These are phyloP conservation scores for Phortica variegata DNA, from an alignment of 1,140 invertebrate species.

Conservation along the genomic window DNA sequence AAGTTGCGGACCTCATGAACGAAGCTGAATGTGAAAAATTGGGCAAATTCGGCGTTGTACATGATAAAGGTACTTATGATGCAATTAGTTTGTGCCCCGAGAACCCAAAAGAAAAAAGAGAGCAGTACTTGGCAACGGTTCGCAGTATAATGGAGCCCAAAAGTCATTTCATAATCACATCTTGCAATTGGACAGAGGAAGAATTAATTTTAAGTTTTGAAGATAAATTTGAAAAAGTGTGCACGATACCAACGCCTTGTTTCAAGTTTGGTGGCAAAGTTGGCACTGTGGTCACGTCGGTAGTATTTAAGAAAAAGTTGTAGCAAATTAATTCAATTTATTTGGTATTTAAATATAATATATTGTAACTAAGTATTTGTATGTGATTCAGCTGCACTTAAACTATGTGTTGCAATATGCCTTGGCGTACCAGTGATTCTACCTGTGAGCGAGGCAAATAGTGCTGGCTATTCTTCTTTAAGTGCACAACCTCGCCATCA, in stretches of 20 bases:
- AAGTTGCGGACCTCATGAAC: conserved; percentile 55
- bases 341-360: background rate
- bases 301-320: conserved; percentile 64
- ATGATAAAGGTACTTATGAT: conserved; percentile 95
- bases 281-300: conserved; percentile 74
- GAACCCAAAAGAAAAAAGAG: conserved; percentile 64
- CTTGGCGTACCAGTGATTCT: conserved; percentile 89
- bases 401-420: conserved; percentile 77
- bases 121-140: conserved; percentile 71
- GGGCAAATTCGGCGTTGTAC: conserved; percentile 65
- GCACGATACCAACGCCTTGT: conserved; percentile 73
- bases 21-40: conserved; percentile 9
- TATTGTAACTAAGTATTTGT: background rate
- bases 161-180: conserved; percentile 79
- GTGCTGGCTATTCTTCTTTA: conserved; percentile 92
- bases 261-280: conserved; percentile 83
- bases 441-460: conserved; percentile 85
- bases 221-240: conserved; percentile 63
- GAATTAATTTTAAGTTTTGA: conserved; percentile 77
- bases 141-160: conserved; percentile 61
- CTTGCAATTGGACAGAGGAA: conserved; percentile 91
- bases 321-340: background rate
- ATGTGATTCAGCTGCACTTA: no score
- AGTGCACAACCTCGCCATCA: conserved; percentile 82
- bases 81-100: conserved; percentile 81